Conservation (phyloP, 2,113 vertebrate species). For the Electrona antarctica region DNA sequence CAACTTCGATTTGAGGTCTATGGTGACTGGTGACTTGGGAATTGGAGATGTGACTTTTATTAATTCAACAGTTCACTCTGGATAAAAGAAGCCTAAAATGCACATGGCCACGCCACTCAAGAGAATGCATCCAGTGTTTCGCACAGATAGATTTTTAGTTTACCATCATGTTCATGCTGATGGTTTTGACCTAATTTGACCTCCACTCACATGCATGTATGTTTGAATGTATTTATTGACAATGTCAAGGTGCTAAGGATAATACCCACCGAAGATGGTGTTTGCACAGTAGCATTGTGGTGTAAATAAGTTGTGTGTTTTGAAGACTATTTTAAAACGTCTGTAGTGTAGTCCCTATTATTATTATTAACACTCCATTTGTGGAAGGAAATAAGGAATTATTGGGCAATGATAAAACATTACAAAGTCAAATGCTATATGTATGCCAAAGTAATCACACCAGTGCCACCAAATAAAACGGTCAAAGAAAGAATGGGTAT, state of each 20-base stretch:
- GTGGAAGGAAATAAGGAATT: background rate
- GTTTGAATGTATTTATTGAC: slow-evolving; percentile 71
- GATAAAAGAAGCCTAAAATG: background rate
- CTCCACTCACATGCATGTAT: background rate
- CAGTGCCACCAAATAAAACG: slow-evolving; percentile 58
- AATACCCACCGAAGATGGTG: background rate
- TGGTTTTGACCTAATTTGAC: background rate
- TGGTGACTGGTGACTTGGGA: too few species aligned
- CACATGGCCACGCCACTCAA: background rate
- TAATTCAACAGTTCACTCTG: too few species aligned
- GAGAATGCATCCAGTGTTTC: background rate
- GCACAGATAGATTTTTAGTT: background rate
- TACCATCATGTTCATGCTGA: background rate
- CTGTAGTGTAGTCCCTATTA: slow-evolving; percentile 24
- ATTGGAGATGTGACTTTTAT: too few species aligned
- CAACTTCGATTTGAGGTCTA: too few species aligned
- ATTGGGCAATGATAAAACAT: slow-evolving; percentile 3
- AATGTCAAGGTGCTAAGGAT: slow-evolving; percentile 33
- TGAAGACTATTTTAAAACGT: slow-evolving; percentile 7
- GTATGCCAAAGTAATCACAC: slow-evolving; percentile 47
- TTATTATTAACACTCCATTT: slow-evolving; percentile 21
- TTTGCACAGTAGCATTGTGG: background rate
- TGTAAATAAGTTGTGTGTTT: slow-evolving; percentile 8
- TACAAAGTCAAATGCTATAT: slow-evolving; percentile 27
- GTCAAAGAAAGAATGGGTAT: background rate